Evolutionary conservation across 2,797 vertebrate species (phyloP).

Genomic region (Danio choprae): DNA sequence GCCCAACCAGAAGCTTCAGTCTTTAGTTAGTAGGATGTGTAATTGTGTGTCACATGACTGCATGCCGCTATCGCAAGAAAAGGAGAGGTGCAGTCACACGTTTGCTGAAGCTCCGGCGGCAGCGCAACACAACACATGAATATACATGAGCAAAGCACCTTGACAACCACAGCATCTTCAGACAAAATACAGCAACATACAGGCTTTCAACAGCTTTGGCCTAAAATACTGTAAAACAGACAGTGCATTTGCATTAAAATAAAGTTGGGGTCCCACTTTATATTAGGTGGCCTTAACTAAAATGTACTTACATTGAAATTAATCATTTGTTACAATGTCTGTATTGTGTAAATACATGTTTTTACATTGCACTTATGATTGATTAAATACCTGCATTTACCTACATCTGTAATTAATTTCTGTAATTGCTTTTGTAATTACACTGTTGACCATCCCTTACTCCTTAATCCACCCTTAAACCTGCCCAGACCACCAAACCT

Average conservation of each 20-base stretch:
- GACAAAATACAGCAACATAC: conserved; percentile 57
- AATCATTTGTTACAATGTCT: no score
- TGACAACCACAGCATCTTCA: conserved; percentile 60
- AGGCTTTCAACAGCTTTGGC: neutral
- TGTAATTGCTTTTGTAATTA: no score
- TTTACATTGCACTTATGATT: no score
- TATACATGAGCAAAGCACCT: conserved; percentile 58
- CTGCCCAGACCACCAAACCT: no score
- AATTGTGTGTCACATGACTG: conserved; percentile 27
- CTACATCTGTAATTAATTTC: no score
- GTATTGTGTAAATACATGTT: no score
- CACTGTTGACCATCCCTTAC: no score
- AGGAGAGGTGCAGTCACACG: conserved; percentile 46
- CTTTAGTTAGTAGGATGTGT: conserved; percentile 28
- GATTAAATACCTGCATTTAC: no score
- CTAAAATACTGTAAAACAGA: conserved; percentile 4
- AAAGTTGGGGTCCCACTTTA: neutral
- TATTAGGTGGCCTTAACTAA: no score
- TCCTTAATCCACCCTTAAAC: no score
- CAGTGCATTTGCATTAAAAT: conserved; percentile 2
- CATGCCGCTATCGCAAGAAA: conserved; percentile 39
- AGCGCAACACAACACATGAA: conserved; percentile 41
- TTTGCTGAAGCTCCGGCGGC: conserved; percentile 36
- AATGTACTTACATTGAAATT: no score
- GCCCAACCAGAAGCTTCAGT: neutral